Evolutionary conservation across 1,140 invertebrate genomes (phyloP), one percentile per base, ranked within the genome.

Genomic region (Calliopsis andreniformis): DNA sequence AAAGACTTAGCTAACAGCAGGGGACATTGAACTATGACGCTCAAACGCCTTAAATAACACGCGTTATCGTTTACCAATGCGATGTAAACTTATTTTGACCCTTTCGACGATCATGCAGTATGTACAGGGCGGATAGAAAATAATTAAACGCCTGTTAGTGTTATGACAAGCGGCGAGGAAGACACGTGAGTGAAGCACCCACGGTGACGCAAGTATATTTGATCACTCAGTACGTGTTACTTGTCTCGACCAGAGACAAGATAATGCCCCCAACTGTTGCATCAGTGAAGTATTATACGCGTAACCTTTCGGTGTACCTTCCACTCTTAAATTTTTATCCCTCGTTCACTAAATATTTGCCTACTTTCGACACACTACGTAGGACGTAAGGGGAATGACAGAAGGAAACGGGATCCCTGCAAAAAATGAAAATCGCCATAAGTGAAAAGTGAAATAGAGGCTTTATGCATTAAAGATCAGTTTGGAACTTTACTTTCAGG

Each of bases 191-290:
- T 47, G 59, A 53, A 64, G 64, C 5, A 25, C n/a, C 28, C 23
- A 30, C 14, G 35, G 51, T 82, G 80, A 78, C 30, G 80, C 79
- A 83, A 83, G 59, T 78, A 78, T 78, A 68, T 83, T 83, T 78
- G 67, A 83, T 82, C 68, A 68, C 70, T 73, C 49, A 72, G 73
- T 82, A 83, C 55, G 39, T 62, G 55, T 64, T 66, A 45, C 35
- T 45, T 82, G 47, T 64, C 45, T 58, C 49, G 10, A 20, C 30
- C 35, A 58, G 35, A 82, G 80, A 83, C 67, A 73, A 83, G 79
- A 82, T 83, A 83, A 83, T 83, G 75, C 80, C 58, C n/a, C 30
- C 53, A 39, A 67, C 28, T 69, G 67, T 83, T 83, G 79, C 80
- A 64, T 82, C 80, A 83, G 79, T 78, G 67, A 67, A 61, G 62